A percentile compares a stretch with the other conserved stretches of the same genome.
phyloP scores from a whole-genome alignment of 2,113 vertebrate species.

The Petrocephalus microphthalmus region DNA sequence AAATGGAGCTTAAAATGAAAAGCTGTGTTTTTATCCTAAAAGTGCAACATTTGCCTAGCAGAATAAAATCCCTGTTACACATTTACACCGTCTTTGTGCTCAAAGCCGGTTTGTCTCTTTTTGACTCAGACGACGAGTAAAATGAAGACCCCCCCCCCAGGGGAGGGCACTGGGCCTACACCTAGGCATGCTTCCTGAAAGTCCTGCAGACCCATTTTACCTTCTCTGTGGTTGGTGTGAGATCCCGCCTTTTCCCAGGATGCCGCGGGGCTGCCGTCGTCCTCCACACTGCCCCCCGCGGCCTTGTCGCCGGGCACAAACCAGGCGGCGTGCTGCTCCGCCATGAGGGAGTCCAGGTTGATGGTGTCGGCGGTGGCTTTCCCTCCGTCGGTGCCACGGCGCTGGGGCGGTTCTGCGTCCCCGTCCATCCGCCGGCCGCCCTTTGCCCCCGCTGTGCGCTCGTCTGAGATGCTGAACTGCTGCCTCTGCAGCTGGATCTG shows the following conservation, averaged over 20 bases:
- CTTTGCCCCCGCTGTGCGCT: conserved; percentile 88
- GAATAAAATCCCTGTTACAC: background rate
- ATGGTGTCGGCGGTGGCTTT: conserved; percentile 93
- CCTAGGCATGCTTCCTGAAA: background rate
- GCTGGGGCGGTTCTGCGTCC: conserved; percentile 73
- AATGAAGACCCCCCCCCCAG: background rate
- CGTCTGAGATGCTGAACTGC: conserved; percentile 98
- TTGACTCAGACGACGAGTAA: background rate
- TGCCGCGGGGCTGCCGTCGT: conserved; percentile 86
- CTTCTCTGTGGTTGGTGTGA: conserved; percentile 91
- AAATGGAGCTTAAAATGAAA: background rate
- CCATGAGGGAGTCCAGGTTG: conserved; percentile 98
- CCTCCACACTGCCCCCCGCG: conserved; percentile 82
- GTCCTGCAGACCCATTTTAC: conserved; percentile 55
- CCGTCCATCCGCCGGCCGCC: conserved; percentile 72
- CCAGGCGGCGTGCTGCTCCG: conserved; percentile 96
- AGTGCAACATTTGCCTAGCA: background rate
- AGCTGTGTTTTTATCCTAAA: background rate
- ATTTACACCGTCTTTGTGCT: background rate
- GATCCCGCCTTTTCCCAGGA: conserved; percentile 95
- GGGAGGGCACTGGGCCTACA: background rate
- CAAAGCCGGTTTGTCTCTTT: background rate
- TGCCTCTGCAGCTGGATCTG: conserved; percentile 98
- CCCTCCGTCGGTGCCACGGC: conserved; percentile 78
- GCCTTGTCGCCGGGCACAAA: conserved; percentile 91